Conservation (phyloP, 2,113 vertebrate genomes). For the Cephalopholis sonnerati region DNA sequence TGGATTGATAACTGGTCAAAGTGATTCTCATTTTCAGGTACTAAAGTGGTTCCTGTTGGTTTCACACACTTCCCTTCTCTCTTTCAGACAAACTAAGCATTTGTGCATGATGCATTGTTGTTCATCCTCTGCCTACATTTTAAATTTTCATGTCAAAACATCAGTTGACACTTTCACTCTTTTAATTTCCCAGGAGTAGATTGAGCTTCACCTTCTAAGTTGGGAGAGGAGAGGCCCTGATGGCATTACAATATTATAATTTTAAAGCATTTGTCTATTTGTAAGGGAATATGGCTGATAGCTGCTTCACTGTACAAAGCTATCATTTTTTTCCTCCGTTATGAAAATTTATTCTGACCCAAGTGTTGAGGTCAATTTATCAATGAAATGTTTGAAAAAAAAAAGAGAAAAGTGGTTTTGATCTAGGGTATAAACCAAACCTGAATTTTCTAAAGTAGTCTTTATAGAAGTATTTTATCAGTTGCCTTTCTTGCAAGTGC, state of each 20-base stretch:
- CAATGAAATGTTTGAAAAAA: not conserved
- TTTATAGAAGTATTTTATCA: not conserved
- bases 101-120: too few species aligned
- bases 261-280: too few species aligned
- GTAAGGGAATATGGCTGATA: too few species aligned
- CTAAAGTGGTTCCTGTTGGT: not conserved
- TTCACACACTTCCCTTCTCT: not conserved
- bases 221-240: too few species aligned
- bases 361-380: not conserved
- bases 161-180: too few species aligned
- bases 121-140: too few species aligned
- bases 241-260: too few species aligned
- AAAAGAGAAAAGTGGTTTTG: constrained; percentile 16
- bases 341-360: not conserved
- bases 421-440: constrained; percentile 18
- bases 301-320: not conserved
- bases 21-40: not conserved
- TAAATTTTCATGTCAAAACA: too few species aligned
- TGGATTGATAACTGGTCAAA: not conserved
- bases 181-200: too few species aligned
- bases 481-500: not conserved
- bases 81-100: not conserved
- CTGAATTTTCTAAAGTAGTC: constrained; percentile 5
- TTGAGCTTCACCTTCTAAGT: too few species aligned
- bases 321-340: not conserved